Percentiles rank a stretch among this genome's conserved stretches.
Evolutionary conservation across 2,113 vertebrate genomes (phyloP).

Genomic region (Dolichotis patagonum): DNA sequence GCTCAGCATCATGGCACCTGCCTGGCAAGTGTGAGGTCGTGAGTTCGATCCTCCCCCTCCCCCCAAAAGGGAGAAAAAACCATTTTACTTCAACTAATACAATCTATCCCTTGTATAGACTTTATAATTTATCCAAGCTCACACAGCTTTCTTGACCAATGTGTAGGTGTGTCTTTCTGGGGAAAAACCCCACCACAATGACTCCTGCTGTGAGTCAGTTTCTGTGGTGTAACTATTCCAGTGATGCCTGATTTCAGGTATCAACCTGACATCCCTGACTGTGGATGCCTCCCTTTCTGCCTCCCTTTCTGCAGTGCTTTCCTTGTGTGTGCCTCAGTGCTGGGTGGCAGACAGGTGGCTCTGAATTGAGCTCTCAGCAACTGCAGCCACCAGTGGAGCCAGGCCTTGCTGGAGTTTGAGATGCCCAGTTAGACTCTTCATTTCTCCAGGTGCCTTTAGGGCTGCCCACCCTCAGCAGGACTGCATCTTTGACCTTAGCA

Average conservation of each 20-base stretch:
- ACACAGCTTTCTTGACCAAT: not conserved
- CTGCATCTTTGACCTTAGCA: not conserved
- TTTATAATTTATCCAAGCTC: not conserved
- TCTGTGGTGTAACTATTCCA: not conserved
- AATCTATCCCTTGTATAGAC: not conserved
- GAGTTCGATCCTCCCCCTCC: no score
- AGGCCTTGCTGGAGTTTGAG: not conserved
- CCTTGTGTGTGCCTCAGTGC: not conserved
- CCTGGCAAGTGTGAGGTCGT: no score
- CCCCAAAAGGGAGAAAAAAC: no score
- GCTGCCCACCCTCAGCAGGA: not conserved
- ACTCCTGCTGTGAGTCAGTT: not conserved
- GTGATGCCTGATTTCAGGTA: not conserved
- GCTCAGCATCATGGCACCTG: no score
- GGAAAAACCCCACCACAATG: not conserved
- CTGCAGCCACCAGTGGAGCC: not conserved
- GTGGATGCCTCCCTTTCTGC: not conserved
- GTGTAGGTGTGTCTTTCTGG: not conserved
- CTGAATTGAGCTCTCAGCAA: not conserved
- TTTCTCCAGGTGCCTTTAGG: not conserved
- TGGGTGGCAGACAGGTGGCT: not conserved
- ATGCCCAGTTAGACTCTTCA: not conserved
- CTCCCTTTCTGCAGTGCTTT: not conserved
- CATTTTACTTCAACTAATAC: slow-evolving; percentile 18
- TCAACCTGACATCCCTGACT: not conserved